Evolutionary conservation across 2,113 vertebrate species (phyloP).

Genomic region (Pithys albifrons): DNA sequence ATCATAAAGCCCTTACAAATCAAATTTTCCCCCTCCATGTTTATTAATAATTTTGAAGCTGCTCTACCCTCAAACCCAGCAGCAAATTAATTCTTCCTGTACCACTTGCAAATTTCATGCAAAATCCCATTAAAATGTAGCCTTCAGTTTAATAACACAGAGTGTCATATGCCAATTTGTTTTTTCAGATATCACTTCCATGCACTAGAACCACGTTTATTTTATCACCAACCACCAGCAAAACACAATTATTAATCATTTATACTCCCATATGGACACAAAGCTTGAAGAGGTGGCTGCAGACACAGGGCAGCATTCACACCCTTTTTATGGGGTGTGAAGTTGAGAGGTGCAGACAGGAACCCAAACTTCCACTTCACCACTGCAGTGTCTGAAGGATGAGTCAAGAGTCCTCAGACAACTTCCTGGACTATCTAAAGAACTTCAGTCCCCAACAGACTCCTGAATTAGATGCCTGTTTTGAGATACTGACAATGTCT

Average conservation of each 20-base stretch:
- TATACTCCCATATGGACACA: neutral
- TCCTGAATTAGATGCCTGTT: neutral
- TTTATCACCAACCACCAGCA: neutral
- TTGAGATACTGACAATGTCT: neutral
- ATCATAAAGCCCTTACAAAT: neutral
- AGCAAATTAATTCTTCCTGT: neutral
- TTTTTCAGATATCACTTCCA: neutral
- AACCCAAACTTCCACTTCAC: neutral
- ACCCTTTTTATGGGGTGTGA: neutral
- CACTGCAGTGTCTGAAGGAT: rapidly evolving
- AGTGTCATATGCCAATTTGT: rapidly evolving
- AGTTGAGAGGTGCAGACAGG: neutral
- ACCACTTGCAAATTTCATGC: neutral
- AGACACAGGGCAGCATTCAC: neutral
- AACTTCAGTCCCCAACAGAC: neutral
- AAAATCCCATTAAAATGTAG: neutral
- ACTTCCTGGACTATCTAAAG: neutral
- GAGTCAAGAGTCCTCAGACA: constrained; percentile 1
- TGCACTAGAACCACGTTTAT: neutral
- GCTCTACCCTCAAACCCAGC: neutral
- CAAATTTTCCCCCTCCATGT: neutral
- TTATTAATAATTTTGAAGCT: constrained; percentile 15
- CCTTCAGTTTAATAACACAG: neutral
- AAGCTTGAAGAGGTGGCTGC: neutral
- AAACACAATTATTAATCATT: neutral